phyloP scores from a whole-genome alignment of 2,888 invertebrate species.

The Pseudanteris insignis region DNA sequence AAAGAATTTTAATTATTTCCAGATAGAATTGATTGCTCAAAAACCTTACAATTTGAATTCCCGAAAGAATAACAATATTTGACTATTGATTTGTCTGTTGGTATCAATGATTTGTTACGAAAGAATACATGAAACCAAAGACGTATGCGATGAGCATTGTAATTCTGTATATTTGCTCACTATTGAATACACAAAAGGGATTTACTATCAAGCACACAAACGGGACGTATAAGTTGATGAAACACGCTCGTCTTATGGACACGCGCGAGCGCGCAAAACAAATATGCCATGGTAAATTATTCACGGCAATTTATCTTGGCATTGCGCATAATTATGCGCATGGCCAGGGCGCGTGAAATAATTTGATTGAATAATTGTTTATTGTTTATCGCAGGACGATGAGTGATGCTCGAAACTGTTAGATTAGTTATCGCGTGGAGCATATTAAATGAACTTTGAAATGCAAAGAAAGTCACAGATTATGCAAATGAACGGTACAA shows the following conservation, averaged over 20 bases:
- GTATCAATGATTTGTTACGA: no score
- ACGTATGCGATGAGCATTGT: no score
- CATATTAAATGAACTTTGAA: slow-evolving; percentile 5
- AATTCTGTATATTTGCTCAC: no score
- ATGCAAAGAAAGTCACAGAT: slow-evolving; percentile 1
- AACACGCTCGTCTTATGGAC: not conserved
- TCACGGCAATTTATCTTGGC: slow-evolving; percentile 2
- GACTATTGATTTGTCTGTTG: no score
- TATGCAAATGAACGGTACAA: slow-evolving; percentile 8
- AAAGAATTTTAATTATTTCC: no score
- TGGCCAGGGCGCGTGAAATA: not conserved
- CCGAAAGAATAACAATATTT: no score
- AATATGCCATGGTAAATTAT: slow-evolving; percentile 1
- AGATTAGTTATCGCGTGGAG: no score
- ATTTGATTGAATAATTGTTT: slow-evolving; percentile 3
- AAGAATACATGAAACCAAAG: no score
- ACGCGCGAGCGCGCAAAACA: not conserved
- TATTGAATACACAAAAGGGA: slow-evolving; percentile 1
- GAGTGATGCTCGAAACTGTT: no score
- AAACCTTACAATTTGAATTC: slow-evolving; percentile 16
- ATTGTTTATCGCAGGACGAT: not conserved
- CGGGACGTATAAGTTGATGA: not conserved
- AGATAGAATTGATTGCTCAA: no score
- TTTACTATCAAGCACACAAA: not conserved
- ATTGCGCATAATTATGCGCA: not conserved